Conservation (phyloP, 1,140 invertebrate species). For the Aphaenogaster ashmeadi region DNA sequence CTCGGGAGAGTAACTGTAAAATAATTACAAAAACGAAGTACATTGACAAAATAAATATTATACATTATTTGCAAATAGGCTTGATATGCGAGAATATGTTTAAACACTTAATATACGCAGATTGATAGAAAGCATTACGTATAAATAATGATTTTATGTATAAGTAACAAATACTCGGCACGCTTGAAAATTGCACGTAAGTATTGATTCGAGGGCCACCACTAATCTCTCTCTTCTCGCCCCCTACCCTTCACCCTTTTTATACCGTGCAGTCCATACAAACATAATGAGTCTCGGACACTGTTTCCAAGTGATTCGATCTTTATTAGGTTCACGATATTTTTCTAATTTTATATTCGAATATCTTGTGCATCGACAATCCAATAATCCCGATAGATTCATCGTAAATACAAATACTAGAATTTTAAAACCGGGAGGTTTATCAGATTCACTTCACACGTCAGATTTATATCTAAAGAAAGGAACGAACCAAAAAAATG, state of each 20-base stretch:
- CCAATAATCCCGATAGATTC: not conserved
- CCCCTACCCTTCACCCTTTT: slow-evolving; percentile 36
- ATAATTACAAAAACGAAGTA: not conserved
- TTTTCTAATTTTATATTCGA: slow-evolving; percentile 12
- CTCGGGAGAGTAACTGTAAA: not conserved
- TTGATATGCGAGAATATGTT: not conserved
- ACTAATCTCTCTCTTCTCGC: slow-evolving; percentile 58
- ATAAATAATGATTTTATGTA: slow-evolving; percentile 1
- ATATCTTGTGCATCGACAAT: not conserved
- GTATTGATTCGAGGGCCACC: slow-evolving; percentile 57
- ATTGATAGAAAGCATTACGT: not conserved
- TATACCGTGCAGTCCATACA: slow-evolving; percentile 25
- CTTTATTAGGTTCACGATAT: slow-evolving; percentile 10
- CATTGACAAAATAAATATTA: not conserved
- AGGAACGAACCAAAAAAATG: not conserved
- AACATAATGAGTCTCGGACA: slow-evolving; percentile 42
- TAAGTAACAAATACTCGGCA: slow-evolving; percentile 37
- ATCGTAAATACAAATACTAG: not conserved
- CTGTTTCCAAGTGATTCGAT: slow-evolving; percentile 4
- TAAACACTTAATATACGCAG: not conserved
- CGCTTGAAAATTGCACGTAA: slow-evolving; percentile 47
- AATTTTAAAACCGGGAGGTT: not conserved
- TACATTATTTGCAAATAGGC: not conserved
- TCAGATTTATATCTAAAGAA: not conserved
- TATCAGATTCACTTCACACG: not conserved